phyloP scores from a whole-genome alignment of 2,797 vertebrate species.

The Margarornis squamiger region DNA sequence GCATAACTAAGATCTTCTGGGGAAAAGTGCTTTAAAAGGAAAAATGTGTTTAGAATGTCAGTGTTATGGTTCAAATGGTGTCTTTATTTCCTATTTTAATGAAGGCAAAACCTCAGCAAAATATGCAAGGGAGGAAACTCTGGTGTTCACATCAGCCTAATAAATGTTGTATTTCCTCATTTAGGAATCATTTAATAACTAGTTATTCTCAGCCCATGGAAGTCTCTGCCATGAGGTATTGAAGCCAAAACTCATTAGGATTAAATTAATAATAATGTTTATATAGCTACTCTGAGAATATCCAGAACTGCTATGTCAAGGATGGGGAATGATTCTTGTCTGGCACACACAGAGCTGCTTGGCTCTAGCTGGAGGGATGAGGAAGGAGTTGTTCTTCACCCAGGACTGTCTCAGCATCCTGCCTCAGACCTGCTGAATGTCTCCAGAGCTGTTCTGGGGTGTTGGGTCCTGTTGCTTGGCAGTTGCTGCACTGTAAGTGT shows the following conservation, averaged over 20 bases:
- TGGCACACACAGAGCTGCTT: neutral
- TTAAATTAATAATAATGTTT: conserved; percentile 36
- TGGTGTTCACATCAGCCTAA: neutral
- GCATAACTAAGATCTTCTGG: neutral
- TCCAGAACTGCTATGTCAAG: neutral
- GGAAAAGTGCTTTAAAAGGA: neutral
- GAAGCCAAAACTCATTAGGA: conserved; percentile 39
- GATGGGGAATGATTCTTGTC: neutral
- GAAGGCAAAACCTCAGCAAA: neutral
- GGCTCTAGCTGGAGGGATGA: neutral
- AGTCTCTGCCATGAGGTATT: neutral
- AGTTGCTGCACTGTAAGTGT: accelerated
- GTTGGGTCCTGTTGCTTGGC: accelerated
- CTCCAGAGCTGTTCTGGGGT: neutral
- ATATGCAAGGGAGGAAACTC: neutral
- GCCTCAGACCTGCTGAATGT: accelerated
- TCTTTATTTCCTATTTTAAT: neutral
- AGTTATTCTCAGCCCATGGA: neutral
- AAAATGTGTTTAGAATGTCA: neutral
- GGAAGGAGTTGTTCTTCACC: neutral
- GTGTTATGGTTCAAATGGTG: neutral
- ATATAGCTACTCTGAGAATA: conserved; percentile 1
- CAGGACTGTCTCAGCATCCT: neutral
- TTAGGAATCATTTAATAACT: neutral
- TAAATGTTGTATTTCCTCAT: neutral